These are phyloP conservation scores for Muscicapa comitata DNA, from an alignment of 2,797 vertebrate species.

Conservation along the genomic window DNA sequence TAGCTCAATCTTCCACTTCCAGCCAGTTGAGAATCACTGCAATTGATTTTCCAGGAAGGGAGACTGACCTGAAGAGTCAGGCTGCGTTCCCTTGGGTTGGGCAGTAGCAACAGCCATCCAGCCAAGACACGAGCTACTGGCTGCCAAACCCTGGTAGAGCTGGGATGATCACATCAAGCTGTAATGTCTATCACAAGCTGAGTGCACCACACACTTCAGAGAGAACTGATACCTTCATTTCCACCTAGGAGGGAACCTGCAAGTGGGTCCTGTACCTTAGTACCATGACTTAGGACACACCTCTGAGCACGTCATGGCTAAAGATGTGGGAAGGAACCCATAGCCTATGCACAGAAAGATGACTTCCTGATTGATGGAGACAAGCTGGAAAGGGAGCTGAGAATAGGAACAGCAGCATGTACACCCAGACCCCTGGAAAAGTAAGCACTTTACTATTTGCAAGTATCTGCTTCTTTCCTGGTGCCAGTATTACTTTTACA, in stretches of 20 bases:
- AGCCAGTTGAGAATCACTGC: background rate
- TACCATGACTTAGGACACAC: background rate
- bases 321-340: background rate
- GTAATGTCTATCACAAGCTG: background rate
- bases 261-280: background rate
- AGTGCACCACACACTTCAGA: background rate
- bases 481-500: background rate
- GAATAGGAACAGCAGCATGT: background rate
- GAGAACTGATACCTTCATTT: background rate
- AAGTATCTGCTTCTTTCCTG: background rate
- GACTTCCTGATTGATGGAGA: background rate
- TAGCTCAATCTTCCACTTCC: background rate
- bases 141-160: background rate
- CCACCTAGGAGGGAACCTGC: background rate
- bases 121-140: background rate
- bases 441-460: background rate
- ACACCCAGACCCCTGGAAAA: background rate
- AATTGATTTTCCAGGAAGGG: background rate
- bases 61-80: background rate
- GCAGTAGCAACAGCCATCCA: background rate
- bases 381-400: background rate
- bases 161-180: background rate
- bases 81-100: background rate
- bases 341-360: background rate
- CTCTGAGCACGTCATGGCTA: background rate